A percentile compares a stretch with the other conserved stretches of the same genome.
phyloP scores from a whole-genome alignment of 1,140 invertebrate genomes.

The Halesus radiatus region DNA sequence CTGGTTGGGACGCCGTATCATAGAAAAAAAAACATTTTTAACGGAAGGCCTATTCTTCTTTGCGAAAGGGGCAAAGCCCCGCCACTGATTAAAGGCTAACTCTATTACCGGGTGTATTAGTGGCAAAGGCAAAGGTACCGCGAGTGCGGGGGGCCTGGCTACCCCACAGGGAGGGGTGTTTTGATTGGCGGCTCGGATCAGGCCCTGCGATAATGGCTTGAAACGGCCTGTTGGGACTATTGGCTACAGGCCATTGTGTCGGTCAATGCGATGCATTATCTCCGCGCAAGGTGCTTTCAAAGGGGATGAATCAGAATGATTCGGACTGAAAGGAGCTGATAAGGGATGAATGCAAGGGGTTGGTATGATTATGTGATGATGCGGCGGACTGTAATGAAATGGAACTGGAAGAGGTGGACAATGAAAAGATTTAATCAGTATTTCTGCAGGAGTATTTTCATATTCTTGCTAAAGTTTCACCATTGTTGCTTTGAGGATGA shows the following conservation, averaged over 20 bases:
- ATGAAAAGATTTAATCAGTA: too few species aligned
- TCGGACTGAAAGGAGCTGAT: not conserved
- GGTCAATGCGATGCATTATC: not conserved
- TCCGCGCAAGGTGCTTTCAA: not conserved
- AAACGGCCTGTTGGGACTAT: not conserved
- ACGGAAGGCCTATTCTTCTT: too few species aligned
- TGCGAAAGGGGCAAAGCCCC: too few species aligned
- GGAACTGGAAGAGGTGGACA: not conserved
- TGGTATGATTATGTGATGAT: not conserved
- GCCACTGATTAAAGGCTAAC: constrained; percentile 41
- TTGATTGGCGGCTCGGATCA: constrained; percentile 31
- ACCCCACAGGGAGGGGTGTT: constrained; percentile 31
- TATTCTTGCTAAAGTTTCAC: too few species aligned
- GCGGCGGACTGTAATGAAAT: not conserved
- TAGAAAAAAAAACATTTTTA: too few species aligned
- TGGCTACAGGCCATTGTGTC: constrained; percentile 3
- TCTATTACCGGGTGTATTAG: constrained; percentile 44
- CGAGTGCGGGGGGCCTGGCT: constrained; percentile 42
- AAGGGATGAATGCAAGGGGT: constrained; percentile 1
- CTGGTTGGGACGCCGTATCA: too few species aligned
- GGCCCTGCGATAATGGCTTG: not conserved
- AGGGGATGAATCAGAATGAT: too few species aligned
- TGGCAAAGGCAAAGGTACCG: constrained; percentile 51
- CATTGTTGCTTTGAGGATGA: too few species aligned
- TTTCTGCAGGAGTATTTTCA: too few species aligned